Base-by-base conservation (phyloP, 35 echinoderm and acorn worm species). In the Chiridota heheva region DNA sequence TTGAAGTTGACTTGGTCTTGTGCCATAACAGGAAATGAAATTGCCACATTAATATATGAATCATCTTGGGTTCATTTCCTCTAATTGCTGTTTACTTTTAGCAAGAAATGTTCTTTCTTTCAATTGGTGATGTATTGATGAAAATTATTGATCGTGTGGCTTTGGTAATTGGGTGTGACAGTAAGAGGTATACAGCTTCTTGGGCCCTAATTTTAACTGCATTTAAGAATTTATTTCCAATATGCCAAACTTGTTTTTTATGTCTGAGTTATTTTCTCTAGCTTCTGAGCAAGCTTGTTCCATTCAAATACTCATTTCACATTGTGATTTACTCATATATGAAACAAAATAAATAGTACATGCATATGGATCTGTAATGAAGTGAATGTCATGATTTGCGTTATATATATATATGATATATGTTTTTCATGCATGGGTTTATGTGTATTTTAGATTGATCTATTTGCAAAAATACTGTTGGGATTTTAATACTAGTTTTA, bases 351-450 rank as follows among this genome's bases (percentile, higher is more conserved):
- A 53, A 53, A 13, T 53, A n/a, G 48, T n/a, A 53, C 48, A 76
- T 26, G 69, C 69, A 72, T 72, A 72, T 43, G 69, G 69, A 24
- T 72, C 45, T 32, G 32, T 28, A 7, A 76, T 31, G 32, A 18
- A 51, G 7, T 76, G 72, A 28, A 76, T 76, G 60, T 88, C 85
- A 35, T 51, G 74, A 36, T 88, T 88, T 10, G 85, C 85, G 36
- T 77, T 63, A 76, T 71, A 88, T 38, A 48, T 40, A 35, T 64
- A 37, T 25, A 83, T 57, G 4, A 68, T 37, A 15, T 4, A 76
- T 42, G 45, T 76, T 76, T 56, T 76, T 76, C 72, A 76, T 88
- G 36, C 71, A 80, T 47, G 44, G 42, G 30, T 88, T 88, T 1
- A 71, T 60, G 32, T 76, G 33, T n/a, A 81, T 88, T 80, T 88